A percentile compares a stretch with the other conserved stretches of the same genome.
Evolutionary conservation across 1,140 invertebrate species (phyloP).

Genomic region (Hyles euphorbiae): DNA sequence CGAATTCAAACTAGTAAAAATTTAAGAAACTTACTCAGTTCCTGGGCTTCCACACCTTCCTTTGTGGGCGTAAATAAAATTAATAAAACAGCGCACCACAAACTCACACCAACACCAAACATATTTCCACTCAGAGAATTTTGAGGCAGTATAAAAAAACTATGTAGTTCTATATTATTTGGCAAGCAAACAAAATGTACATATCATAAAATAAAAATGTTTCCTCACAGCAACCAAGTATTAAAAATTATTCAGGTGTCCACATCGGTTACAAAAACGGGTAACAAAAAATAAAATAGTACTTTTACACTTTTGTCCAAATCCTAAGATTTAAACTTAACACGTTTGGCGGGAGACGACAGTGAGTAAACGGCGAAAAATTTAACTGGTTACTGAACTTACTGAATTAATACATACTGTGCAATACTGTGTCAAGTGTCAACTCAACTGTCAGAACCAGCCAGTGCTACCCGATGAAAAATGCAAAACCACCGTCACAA

Average conservation of each 20-base stretch:
- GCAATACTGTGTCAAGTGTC: no score
- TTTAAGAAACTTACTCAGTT: constrained; percentile 48
- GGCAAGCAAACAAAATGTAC: neutral
- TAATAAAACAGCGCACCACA: constrained; percentile 47
- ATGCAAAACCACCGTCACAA: no score
- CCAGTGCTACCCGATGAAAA: no score
- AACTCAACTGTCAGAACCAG: no score
- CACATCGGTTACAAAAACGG: constrained; percentile 5
- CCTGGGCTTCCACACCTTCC: constrained; percentile 47
- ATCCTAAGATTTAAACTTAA: no score
- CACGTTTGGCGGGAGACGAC: no score
- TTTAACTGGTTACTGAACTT: no score
- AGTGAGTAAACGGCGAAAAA: no score
- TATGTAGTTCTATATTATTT: constrained; percentile 2
- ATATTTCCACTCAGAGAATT: constrained; percentile 48
- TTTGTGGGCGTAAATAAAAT: constrained; percentile 59
- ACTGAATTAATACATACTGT: no score
- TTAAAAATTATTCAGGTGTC: constrained; percentile 29
- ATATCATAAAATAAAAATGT: constrained; percentile 1
- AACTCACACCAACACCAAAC: constrained; percentile 46
- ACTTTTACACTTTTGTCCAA: no score
- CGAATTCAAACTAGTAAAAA: constrained; percentile 1
- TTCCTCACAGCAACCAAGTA: constrained; percentile 21
- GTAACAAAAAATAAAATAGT: no score
- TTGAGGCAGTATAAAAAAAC: constrained; percentile 27